Evolutionary conservation across 2,888 invertebrate species (phyloP), one percentile per base, ranked within the genome.

Genomic region (Epicampocera succincta): DNA sequence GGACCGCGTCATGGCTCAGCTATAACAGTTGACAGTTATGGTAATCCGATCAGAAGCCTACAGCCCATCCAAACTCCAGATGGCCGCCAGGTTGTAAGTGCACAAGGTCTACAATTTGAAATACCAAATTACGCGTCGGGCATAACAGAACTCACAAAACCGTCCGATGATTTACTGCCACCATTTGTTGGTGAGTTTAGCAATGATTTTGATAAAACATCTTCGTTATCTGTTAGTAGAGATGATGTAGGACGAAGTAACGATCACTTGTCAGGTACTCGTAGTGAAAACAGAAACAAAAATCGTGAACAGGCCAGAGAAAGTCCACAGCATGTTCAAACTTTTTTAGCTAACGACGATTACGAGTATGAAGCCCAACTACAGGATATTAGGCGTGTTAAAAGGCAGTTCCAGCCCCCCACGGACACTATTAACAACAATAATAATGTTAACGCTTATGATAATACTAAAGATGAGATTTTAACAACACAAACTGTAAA

Each of bases 71-170:
- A 90, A 73, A 89, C 90, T 83, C 89, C 90, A 75, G 90, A 90
- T 85, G 90, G 90, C 42, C 86, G 90, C 40, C 90, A 90, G 84
- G 89, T 90, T 66, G 86, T 89, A 69, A 89, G 87, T 80, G 88
- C 89, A 3, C 87, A 90, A 79, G 91, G 90, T 63, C 84, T 90
- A 65, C 89, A 90, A 85, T 91, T 91, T 78, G 89, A 90, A 88
- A 90, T 91, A 85, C 91, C 91, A 50, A 91, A 87, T 76, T 91
- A 91, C 86, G 91, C 91, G 40, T 91, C 91, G 63, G 91, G 91
- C 81, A 91, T 91, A 75, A 91, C 90, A 56, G 90, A 90, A 85
- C 88, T 91, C 68, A 88, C 87, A 80, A 87, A 89, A 85, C 91
- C 90, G 3, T 83, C 87, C 40, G 89, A 89, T 76, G 90, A 89